These are phyloP conservation scores for Goniozus legneri DNA, from an alignment of 1,140 invertebrate species.

Conservation along the genomic window DNA sequence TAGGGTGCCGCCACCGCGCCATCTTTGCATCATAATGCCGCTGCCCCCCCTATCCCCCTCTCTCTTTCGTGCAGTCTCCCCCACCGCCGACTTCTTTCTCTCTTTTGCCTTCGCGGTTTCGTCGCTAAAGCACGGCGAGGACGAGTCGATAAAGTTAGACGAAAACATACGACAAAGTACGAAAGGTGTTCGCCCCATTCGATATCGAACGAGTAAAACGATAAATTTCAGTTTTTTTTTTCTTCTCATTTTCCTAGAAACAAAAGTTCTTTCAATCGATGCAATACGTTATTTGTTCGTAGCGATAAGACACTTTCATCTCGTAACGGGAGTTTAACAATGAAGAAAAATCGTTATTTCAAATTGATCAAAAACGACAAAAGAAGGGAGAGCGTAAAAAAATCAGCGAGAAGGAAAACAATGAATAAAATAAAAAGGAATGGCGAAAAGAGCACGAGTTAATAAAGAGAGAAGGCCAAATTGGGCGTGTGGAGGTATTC, in stretches of 20 bases:
- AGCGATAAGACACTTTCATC: too few species aligned
- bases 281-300: too few species aligned
- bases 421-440: slow-evolving; percentile 9
- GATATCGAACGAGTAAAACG: too few species aligned
- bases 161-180: too few species aligned
- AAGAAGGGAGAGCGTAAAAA: slow-evolving; percentile 22
- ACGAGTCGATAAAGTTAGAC: too few species aligned
- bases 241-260: too few species aligned
- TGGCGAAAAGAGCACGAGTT: slow-evolving; percentile 10
- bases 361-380: too few species aligned
- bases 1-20: slow-evolving; percentile 54
- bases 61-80: not conserved
- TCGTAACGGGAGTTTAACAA: too few species aligned
- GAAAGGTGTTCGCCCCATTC: too few species aligned
- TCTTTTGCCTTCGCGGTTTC: slow-evolving; percentile 9
- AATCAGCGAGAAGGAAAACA: slow-evolving; percentile 16
- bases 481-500: not conserved
- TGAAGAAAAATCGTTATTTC: too few species aligned
- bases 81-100: slow-evolving; percentile 11
- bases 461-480: not conserved
- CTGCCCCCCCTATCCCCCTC: slow-evolving; percentile 11
- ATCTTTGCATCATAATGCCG: slow-evolving; percentile 56
- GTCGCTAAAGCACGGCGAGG: slow-evolving; percentile 5
- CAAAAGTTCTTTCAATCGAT: too few species aligned
- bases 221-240: too few species aligned